Evolutionary conservation across 2,113 vertebrate genomes (phyloP).

Genomic region (Amazona vittata): DNA sequence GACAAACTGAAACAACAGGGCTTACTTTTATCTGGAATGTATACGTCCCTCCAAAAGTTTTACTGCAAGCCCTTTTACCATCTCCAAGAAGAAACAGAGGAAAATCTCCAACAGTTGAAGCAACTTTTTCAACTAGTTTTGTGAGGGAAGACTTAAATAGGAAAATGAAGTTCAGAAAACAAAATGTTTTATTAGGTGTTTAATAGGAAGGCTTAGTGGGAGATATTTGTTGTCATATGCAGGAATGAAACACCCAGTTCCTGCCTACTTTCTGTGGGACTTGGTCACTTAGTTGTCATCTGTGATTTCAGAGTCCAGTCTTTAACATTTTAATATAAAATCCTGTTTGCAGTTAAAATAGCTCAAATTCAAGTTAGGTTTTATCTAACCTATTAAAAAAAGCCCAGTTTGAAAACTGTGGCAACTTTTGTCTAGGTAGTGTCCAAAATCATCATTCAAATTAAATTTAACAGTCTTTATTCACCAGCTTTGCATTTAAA

Average conservation of each 20-base stretch:
- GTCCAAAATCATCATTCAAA: background rate
- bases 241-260: background rate
- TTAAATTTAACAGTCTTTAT: background rate
- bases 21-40: background rate
- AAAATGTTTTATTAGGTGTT: background rate
- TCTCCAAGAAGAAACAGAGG: background rate
- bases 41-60: background rate
- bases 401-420: background rate
- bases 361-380: background rate
- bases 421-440: background rate
- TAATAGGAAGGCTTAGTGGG: background rate
- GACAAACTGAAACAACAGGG: background rate
- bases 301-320: background rate
- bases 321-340: background rate
- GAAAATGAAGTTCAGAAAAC: background rate
- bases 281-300: background rate
- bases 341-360: background rate
- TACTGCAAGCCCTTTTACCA: background rate
- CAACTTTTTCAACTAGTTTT: fast-evolving
- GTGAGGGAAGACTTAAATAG: background rate
- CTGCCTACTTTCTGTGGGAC: background rate
- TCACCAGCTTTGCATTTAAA: background rate
- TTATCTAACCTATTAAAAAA: background rate
- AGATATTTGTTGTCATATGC: background rate
- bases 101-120: background rate